These are phyloP conservation scores for Xerus inauris DNA, from an alignment of 2,113 vertebrate species.

Conservation along the genomic window DNA sequence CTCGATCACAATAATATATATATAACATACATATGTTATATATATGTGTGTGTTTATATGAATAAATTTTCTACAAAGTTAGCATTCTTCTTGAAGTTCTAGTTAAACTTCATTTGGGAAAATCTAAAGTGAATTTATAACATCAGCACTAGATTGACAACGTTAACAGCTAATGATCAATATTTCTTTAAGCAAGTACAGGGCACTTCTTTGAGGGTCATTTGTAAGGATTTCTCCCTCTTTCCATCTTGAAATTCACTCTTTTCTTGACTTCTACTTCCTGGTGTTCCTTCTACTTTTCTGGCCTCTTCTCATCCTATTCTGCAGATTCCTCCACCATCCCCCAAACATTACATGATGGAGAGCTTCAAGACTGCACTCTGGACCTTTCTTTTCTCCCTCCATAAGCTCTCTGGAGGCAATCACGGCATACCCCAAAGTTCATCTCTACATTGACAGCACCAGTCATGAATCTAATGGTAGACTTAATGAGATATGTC, in stretches of 20 bases:
- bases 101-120: background rate
- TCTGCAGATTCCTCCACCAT: background rate
- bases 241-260: background rate
- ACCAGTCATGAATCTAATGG: background rate
- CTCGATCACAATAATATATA: no score
- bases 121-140: background rate
- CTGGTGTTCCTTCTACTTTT: background rate
- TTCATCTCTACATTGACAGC: background rate
- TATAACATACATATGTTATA: no score
- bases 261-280: background rate
- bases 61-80: constrained; percentile 11
- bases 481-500: background rate
- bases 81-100: background rate
- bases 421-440: background rate
- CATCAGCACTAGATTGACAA: background rate
- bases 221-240: background rate
- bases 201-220: background rate
- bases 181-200: no score
- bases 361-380: background rate
- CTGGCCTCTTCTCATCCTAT: background rate
- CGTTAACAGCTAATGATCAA: background rate
- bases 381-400: background rate
- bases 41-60: background rate
- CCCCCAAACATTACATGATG: background rate
- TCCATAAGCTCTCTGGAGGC: background rate